phyloP scores from a whole-genome alignment of 1,140 invertebrate species.

The Hyphantria cunea region DNA sequence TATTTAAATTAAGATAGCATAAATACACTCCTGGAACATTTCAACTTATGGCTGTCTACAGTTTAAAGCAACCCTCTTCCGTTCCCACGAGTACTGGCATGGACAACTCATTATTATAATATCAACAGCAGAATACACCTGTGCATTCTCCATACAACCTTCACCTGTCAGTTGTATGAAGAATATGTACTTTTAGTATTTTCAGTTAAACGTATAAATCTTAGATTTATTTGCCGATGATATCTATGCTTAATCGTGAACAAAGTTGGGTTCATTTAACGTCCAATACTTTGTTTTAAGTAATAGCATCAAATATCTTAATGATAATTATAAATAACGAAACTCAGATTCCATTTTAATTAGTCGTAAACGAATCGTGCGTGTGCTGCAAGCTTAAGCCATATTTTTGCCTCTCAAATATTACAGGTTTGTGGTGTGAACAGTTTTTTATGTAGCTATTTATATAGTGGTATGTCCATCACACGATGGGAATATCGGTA shows the following conservation, averaged over 20 bases:
- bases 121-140: background rate
- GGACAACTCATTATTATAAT: background rate
- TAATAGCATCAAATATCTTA: background rate
- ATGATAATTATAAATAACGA: background rate
- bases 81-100: background rate
- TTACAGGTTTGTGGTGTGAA: slow-evolving; percentile 27
- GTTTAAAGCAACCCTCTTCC: background rate
- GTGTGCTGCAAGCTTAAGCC: slow-evolving; percentile 6
- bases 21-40: no score
- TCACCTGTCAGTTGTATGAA: background rate
- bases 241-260: no score
- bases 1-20: no score
- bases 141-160: background rate
- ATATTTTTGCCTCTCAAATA: slow-evolving; percentile 17
- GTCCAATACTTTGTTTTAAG: no score
- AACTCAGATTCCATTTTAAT: background rate
- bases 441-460: slow-evolving; percentile 24
- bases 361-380: slow-evolving; percentile 5
- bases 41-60: background rate
- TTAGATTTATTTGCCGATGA: background rate
- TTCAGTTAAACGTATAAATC: background rate
- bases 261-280: no score
- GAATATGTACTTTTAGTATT: background rate
- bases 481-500: slow-evolving; percentile 18
- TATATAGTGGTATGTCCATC: slow-evolving; percentile 12